Base-by-base conservation (phyloP, 92 coral and sea anemone genomes). In the Umimayanthus chanpuru region DNA sequence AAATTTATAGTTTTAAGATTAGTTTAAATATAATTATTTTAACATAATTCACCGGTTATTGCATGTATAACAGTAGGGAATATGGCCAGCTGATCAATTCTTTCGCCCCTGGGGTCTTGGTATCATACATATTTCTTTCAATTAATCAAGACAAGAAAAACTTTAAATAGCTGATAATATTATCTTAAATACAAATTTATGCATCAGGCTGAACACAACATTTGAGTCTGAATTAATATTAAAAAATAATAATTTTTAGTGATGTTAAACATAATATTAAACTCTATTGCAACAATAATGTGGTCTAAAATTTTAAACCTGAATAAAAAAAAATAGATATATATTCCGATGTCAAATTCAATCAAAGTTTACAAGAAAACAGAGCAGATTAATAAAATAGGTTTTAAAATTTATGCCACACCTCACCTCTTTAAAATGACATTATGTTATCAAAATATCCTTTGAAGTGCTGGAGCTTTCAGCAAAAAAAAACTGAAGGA, bases 381-480 rank as follows among this genome's bases (percentile, higher is more conserved):
- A n/a, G n/a, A 20, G 43, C 21, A 79, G 23, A 9, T 79, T 55
- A 8, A 80, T 23, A 80, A 29, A 50, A 30, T 18, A 67, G 40
- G 28, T 40, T 30, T 36, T 67, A 50, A n/a, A 82, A 70, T 68
- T 47, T 44, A 29, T 47, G 30, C 70, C 47, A 32, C 49, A 41
- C 18, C 77, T 70, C 87, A 70, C 78, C 39, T 70, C 77, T 47
- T 83, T 80, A 56, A 80, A 80, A 55, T 67, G 65, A 36, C 76
- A 47, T 82, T 39, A 82, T 44, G 78, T 67, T 68, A 68, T 47
- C 79, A 71, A 83, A 83, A 83, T 71, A 78, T 70, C 77, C 28
- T 36, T 43, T 82, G 36, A 18, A 67, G 76, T 55, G 68, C 77
- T 20, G 36, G 53, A 50, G 64, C 77, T 70, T 47, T 71, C 87